A percentile compares a stretch with the other conserved stretches of the same genome.
These are phyloP conservation scores for Drosophila nasuta DNA, from an alignment of 1,140 invertebrate genomes.

Conservation along the genomic window DNA sequence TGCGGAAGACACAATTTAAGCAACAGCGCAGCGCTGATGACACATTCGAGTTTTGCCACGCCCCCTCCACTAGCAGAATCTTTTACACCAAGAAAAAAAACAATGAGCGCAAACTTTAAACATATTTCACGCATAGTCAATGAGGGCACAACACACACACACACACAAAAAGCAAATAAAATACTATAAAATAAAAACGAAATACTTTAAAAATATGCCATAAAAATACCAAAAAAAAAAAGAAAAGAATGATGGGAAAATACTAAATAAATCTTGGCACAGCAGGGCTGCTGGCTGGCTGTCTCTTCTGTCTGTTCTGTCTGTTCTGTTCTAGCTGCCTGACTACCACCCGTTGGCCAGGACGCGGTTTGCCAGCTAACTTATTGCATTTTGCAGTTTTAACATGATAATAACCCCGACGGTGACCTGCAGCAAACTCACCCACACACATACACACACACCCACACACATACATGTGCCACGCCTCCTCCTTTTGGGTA, in stretches of 20 bases:
- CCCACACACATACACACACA: slow-evolving; percentile 4
- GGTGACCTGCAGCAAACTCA: slow-evolving; percentile 45
- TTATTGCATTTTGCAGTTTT: slow-evolving; percentile 68
- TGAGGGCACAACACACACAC: too few species aligned
- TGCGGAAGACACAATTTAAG: slow-evolving; percentile 48
- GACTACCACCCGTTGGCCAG: slow-evolving; percentile 28
- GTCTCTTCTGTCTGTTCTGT: neutral
- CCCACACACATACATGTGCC: slow-evolving; percentile 8
- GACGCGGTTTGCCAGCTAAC: slow-evolving; percentile 59
- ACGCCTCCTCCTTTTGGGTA: slow-evolving; percentile 3
- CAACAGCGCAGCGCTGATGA: slow-evolving; percentile 50
- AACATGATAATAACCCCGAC: slow-evolving; percentile 67
- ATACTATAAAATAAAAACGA: neutral
- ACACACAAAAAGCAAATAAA: neutral
- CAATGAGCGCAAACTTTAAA: neutral
- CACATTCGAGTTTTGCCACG: slow-evolving; percentile 41
- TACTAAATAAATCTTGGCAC: slow-evolving; percentile 64
- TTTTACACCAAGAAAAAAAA: neutral
- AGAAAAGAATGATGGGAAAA: slow-evolving; percentile 3
- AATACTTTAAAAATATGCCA: slow-evolving; percentile 21
- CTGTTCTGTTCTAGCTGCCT: neutral
- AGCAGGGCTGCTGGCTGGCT: slow-evolving; percentile 37
- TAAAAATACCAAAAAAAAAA: slow-evolving; percentile 19
- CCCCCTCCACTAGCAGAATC: neutral
- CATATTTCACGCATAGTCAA: slow-evolving; percentile 20